Percentiles rank a stretch among this genome's conserved stretches.
Evolutionary conservation across 2,113 vertebrate species (phyloP).

Genomic region (Morone saxatilis): DNA sequence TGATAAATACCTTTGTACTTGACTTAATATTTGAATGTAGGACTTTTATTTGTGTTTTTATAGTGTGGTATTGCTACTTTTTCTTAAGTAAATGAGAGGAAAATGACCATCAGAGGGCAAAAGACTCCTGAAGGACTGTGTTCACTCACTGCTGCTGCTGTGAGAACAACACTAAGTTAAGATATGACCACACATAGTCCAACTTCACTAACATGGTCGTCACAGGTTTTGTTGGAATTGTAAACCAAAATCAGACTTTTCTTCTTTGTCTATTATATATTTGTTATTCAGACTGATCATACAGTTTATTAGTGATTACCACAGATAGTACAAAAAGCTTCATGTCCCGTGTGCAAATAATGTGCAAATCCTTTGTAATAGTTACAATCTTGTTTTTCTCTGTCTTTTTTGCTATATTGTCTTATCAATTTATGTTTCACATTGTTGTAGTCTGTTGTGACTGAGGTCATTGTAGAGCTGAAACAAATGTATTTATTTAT

Average conservation of each 20-base stretch:
- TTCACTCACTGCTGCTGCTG: conserved; percentile 23
- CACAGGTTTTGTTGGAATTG: not conserved
- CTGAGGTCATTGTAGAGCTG: too few species aligned
- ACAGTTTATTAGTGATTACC: not conserved
- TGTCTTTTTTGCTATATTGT: not conserved
- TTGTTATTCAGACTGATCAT: not conserved
- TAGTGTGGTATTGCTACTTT: not conserved
- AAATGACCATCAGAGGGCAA: conserved; percentile 38
- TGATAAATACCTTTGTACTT: too few species aligned
- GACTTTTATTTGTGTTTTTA: not conserved
- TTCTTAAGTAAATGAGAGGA: not conserved
- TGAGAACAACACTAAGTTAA: conserved; percentile 17
- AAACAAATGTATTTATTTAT: too few species aligned
- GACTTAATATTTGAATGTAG: too few species aligned
- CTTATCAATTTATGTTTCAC: too few species aligned
- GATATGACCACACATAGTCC: conserved; percentile 51
- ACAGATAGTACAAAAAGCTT: not conserved
- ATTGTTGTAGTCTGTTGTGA: too few species aligned
- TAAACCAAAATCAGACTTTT: not conserved
- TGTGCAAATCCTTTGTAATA: too few species aligned
- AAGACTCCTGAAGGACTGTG: conserved; percentile 37
- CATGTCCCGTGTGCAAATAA: too few species aligned
- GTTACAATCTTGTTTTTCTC: too few species aligned
- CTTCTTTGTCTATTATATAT: not conserved
- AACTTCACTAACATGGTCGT: not conserved